phyloP scores from a whole-genome alignment of 1,140 invertebrate genomes.

The Bombus turneri region DNA sequence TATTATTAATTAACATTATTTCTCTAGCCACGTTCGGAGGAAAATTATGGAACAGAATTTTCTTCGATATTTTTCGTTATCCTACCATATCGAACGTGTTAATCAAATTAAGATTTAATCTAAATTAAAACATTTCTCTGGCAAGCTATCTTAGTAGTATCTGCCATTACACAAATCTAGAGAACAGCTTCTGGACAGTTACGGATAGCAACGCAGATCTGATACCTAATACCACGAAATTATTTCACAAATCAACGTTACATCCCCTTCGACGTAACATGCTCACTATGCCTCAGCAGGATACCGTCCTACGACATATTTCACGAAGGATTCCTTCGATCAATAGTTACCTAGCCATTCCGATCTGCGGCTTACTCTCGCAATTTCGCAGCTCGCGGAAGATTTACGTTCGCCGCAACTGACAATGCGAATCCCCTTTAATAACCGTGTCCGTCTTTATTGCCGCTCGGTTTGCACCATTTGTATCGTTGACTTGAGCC shows the following conservation, averaged over 20 bases:
- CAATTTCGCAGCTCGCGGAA: conserved; percentile 51
- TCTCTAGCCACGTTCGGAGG: too few relatives aligned
- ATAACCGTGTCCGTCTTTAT: conserved; percentile 62
- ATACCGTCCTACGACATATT: conserved; percentile 32
- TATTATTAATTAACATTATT: too few relatives aligned
- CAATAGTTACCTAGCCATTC: conserved; percentile 51
- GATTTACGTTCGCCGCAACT: conserved; percentile 63
- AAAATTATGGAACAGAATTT: too few relatives aligned
- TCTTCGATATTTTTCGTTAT: too few relatives aligned
- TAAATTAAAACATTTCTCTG: too few relatives aligned
- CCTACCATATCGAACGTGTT: too few relatives aligned
- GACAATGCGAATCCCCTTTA: conserved; percentile 66
- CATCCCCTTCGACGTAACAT: neutral
- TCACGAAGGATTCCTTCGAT: conserved; percentile 57
- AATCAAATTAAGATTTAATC: too few relatives aligned
- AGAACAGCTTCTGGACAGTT: neutral
- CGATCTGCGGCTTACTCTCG: conserved; percentile 58
- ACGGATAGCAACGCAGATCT: neutral
- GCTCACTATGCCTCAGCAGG: neutral
- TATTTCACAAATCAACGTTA: neutral
- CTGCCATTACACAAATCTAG: too few relatives aligned
- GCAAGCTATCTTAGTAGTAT: too few relatives aligned
- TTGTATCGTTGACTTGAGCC: conserved; percentile 56
- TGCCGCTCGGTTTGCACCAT: conserved; percentile 46
- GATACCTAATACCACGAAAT: neutral